Evolutionary conservation across 2,797 vertebrate genomes (phyloP), one percentile per base, ranked within the genome.

Genomic region (Pygocentrus nattereri): DNA sequence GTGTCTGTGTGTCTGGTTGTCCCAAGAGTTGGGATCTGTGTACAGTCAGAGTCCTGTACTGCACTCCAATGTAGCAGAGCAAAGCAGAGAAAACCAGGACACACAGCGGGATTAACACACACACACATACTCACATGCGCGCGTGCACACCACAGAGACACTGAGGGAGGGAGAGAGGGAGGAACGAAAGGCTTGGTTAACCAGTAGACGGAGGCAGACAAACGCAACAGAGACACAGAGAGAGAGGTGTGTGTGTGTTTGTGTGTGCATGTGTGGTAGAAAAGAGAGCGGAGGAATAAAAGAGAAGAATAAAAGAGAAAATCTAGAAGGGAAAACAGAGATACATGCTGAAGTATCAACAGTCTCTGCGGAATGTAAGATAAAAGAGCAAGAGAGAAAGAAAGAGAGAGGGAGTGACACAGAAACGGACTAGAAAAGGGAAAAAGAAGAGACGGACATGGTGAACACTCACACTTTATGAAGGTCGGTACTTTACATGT

Each of bases 61-160:
- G 72, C 65, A 78, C 34, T 49, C 34, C 50, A 70, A 67, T 79
- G 71, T 84, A 81, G 76, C 76, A 58, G 59, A 71, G 77, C 73
- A 84, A 76, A 64, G 74, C 74, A 79, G 83, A 64, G 50, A 85
- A 77, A 87, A 85, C 77, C 82, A 82, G 84, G 86, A 78, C 86
- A 85, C 77, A 82, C 80, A 74, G 80, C 77, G 34, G 65, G 81
- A 85, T 81, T 79, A 79, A 83, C 44, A 85, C 74, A 82, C 72
- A 78, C 67, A 82, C 50, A 82, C 61, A 73, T 54, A 78, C 74
- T 74, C 52, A 69, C 78, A 78, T 44, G 73, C 27, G 30, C 30
- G 16, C 27, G 52, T 59, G 52, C 70, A 74, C 61, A 74, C 18
- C 8, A 38, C 38, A 27, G 15, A 18, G 64, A 50, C 65, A 78